These are phyloP conservation scores for Miichthys miiuy DNA, from an alignment of 2,797 vertebrate species.

Conservation along the genomic window DNA sequence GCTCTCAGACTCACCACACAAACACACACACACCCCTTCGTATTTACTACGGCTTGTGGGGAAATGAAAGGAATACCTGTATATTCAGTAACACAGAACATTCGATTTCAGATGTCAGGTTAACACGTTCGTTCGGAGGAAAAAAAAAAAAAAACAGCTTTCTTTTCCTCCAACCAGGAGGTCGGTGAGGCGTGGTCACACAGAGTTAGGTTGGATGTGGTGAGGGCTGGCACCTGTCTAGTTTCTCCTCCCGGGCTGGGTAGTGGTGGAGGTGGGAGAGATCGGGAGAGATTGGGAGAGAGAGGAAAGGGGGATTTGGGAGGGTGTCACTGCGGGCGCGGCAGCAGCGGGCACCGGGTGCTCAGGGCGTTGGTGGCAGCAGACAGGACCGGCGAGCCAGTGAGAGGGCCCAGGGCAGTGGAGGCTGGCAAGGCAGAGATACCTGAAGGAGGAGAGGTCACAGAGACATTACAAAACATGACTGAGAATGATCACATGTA, in stretches of 20 bases:
- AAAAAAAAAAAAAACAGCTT: conserved; percentile 17
- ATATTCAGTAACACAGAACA: conserved; percentile 73
- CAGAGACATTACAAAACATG: background rate
- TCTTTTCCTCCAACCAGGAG: conserved; percentile 40
- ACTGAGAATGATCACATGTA: no score
- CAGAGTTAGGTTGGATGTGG: conserved; percentile 48
- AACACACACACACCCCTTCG: conserved; percentile 43
- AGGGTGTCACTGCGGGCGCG: conserved; percentile 87
- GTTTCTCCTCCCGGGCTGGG: background rate
- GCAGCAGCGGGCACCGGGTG: conserved; percentile 90
- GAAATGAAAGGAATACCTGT: conserved; percentile 58
- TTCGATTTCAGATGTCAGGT: conserved; percentile 70
- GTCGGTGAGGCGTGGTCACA: conserved; percentile 40
- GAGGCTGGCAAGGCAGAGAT: conserved; percentile 97
- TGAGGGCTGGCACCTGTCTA: conserved; percentile 54
- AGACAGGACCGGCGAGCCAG: conserved; percentile 93
- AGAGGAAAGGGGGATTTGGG: no score
- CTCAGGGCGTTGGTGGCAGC: conserved; percentile 91
- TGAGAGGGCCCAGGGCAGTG: conserved; percentile 94
- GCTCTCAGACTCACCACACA: conserved; percentile 34
- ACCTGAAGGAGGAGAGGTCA: conserved; percentile 78
- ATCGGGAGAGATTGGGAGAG: conserved; percentile 48
- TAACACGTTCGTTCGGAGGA: conserved; percentile 51
- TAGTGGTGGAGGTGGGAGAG: conserved; percentile 33
- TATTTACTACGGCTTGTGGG: conserved; percentile 47